A percentile compares a stretch with the other conserved stretches of the same genome.
phyloP scores from a whole-genome alignment of 2,888 invertebrate species.

The Nemotelus nigrinus region DNA sequence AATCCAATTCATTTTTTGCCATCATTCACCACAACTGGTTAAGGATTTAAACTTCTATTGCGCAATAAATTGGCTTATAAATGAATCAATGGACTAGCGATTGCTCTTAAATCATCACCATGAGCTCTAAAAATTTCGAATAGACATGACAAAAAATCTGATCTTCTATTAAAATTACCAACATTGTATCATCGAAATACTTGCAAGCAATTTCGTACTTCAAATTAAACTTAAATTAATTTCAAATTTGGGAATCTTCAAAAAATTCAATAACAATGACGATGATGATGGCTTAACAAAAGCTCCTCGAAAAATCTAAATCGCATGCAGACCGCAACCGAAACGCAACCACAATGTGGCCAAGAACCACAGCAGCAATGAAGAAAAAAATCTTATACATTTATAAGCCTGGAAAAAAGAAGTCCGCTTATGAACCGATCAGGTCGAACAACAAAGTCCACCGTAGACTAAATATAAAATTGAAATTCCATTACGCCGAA shows the following conservation, averaged over 20 bases:
- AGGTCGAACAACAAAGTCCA: neutral
- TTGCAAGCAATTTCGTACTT: constrained; percentile 34
- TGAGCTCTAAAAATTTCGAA: too few relatives aligned
- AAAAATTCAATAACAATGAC: constrained; percentile 43
- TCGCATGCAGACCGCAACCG: constrained; percentile 29
- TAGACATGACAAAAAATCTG: neutral
- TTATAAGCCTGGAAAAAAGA: neutral
- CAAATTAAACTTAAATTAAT: constrained; percentile 41
- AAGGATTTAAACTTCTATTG: too few relatives aligned
- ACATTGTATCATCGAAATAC: constrained; percentile 24
- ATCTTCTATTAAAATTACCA: constrained; percentile 7
- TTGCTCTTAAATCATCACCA: too few relatives aligned
- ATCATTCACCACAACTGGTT: too few relatives aligned
- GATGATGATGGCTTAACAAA: constrained; percentile 40
- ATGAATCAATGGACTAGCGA: too few relatives aligned
- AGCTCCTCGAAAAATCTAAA: constrained; percentile 20
- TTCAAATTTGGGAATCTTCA: constrained; percentile 38
- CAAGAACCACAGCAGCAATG: neutral
- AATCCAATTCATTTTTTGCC: too few relatives aligned
- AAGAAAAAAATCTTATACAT: neutral
- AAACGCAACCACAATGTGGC: neutral
- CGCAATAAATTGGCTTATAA: too few relatives aligned
- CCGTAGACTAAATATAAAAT: constrained; percentile 34
- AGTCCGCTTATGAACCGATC: constrained; percentile 1
- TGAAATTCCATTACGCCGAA: constrained; percentile 43